Conservation (phyloP, 2,113 vertebrate genomes). For the Struthidea cinerea region DNA sequence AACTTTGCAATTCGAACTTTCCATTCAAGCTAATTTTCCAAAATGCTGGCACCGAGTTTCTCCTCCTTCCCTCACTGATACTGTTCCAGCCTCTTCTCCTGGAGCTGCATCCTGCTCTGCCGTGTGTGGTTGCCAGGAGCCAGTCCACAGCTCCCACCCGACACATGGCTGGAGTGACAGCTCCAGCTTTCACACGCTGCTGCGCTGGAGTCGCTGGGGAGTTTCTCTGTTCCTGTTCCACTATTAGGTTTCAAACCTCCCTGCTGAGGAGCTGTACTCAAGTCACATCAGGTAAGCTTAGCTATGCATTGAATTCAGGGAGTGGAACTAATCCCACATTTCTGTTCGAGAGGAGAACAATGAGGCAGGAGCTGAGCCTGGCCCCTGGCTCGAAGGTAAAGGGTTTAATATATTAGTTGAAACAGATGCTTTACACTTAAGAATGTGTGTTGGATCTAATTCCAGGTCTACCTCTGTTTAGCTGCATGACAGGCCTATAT, state of each 20-base stretch:
- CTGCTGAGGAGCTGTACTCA: slow-evolving; percentile 68
- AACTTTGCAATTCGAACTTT: background rate
- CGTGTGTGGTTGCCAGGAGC: background rate
- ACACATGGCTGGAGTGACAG: slow-evolving; percentile 47
- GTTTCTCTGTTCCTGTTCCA: slow-evolving; percentile 69
- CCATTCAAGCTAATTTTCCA: background rate
- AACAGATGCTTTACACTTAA: background rate
- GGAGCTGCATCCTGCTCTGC: background rate
- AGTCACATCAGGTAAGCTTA: slow-evolving; percentile 67
- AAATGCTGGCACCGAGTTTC: background rate
- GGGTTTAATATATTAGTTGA: background rate
- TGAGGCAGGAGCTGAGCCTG: background rate
- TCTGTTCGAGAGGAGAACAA: slow-evolving; percentile 32
- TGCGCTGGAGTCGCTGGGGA: slow-evolving; percentile 43
- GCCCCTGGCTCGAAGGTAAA: background rate
- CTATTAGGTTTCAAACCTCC: slow-evolving; percentile 69
- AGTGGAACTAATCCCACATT: slow-evolving; percentile 56
- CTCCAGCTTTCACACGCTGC: slow-evolving; percentile 66
- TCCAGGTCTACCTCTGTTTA: background rate
- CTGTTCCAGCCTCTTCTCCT: background rate
- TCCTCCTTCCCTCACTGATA: background rate
- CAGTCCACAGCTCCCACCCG: background rate
- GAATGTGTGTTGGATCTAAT: background rate
- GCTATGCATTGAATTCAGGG: slow-evolving; percentile 65
- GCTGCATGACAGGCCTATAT: background rate